Conservation (phyloP, 2,888 invertebrate genomes). For the Drosophila mulleri region DNA sequence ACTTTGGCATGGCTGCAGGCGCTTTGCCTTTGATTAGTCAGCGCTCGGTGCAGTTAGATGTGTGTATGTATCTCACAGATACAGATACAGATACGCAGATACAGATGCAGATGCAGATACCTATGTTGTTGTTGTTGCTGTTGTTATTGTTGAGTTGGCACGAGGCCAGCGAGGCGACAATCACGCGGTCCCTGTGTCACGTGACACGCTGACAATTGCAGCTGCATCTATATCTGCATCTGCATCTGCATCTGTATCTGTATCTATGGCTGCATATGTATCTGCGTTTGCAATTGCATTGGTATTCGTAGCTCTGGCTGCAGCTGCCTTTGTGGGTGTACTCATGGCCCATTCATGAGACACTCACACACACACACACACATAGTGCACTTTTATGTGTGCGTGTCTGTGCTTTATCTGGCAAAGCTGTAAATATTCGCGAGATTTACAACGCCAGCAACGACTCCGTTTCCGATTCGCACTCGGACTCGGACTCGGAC, state of each 20-base stretch:
- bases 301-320: slow-evolving; percentile 16
- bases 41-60: slow-evolving; percentile 14
- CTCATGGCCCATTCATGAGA: slow-evolving; percentile 43
- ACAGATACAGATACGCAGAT: slow-evolving; percentile 25
- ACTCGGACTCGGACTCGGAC: slow-evolving; percentile 19
- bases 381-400: background rate
- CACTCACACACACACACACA: slow-evolving; percentile 15
- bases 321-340: slow-evolving; percentile 52
- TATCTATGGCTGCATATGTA: background rate
- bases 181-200: slow-evolving; percentile 54
- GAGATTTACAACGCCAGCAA: slow-evolving; percentile 82
- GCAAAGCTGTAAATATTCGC: slow-evolving; percentile 83
- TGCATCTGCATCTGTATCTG: slow-evolving; percentile 13
- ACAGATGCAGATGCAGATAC: slow-evolving; percentile 9
- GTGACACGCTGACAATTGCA: slow-evolving; percentile 65
- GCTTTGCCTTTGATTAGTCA: slow-evolving; percentile 44
- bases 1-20: slow-evolving; percentile 32
- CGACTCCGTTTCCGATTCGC: slow-evolving; percentile 19
- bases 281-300: slow-evolving; percentile 18
- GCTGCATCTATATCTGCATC: slow-evolving; percentile 15
- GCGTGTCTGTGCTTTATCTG: slow-evolving; percentile 60
- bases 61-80: slow-evolving; percentile 19
- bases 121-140: too few species aligned
- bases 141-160: slow-evolving; percentile 45
- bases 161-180: slow-evolving; percentile 57